Percentiles rank a stretch among this genome's conserved stretches.
Evolutionary conservation across 2,113 vertebrate species (phyloP).

Genomic region (Suricata suricatta): DNA sequence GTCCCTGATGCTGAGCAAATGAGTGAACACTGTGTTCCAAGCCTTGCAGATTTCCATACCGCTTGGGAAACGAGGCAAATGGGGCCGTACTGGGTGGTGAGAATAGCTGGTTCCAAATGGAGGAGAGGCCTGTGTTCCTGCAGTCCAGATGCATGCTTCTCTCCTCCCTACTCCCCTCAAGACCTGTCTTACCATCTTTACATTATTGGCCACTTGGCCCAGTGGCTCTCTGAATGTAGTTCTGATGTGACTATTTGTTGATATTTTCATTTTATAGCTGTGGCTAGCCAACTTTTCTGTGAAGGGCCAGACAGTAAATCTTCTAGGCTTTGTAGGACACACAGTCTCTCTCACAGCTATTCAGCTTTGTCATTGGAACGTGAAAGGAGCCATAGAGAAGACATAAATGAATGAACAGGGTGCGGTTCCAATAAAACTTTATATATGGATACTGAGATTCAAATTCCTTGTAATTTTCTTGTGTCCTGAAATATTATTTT

Average conservation of each 20-base stretch:
- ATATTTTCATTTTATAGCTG: background rate
- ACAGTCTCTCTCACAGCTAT: background rate
- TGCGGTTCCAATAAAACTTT: background rate
- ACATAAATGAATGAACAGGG: background rate
- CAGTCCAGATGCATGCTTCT: background rate
- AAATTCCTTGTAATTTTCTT: background rate
- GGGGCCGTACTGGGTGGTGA: rapidly evolving
- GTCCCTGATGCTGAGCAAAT: background rate
- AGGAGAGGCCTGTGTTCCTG: background rate
- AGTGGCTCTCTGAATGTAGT: background rate
- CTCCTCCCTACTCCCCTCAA: background rate
- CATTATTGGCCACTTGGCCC: background rate
- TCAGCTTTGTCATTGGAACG: background rate
- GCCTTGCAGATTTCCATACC: background rate
- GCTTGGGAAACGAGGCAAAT: background rate
- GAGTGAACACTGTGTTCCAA: background rate
- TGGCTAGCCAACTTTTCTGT: background rate
- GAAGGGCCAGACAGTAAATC: background rate
- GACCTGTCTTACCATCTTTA: background rate
- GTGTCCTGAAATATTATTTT: background rate
- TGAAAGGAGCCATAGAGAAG: background rate
- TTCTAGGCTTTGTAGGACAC: background rate
- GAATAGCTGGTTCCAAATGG: background rate
- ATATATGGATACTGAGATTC: background rate
- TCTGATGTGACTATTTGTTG: background rate